Evolutionary conservation across 1,140 invertebrate genomes (phyloP).

Genomic region (Dryas iulia): DNA sequence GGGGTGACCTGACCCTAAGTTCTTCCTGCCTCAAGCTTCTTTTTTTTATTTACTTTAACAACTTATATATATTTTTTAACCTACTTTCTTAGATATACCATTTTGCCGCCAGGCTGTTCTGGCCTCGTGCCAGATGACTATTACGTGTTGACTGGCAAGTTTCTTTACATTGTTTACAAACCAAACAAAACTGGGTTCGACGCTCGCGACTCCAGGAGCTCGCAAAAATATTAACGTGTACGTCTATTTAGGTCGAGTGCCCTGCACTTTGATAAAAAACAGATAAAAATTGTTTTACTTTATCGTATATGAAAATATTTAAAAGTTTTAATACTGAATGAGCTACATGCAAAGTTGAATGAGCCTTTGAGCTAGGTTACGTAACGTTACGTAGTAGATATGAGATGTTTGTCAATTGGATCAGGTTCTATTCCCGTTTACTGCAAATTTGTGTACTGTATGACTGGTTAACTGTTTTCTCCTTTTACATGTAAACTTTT

Average conservation of each 20-base stretch:
- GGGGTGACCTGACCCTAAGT: too few species aligned
- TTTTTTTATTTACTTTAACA: background rate
- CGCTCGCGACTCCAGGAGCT: background rate
- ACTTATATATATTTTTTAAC: background rate
- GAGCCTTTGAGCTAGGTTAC: too few species aligned
- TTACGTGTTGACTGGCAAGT: constrained; percentile 1
- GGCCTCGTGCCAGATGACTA: constrained; percentile 16
- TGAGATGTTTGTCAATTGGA: too few species aligned
- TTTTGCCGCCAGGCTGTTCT: background rate
- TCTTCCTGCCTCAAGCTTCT: too few species aligned
- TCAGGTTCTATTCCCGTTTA: too few species aligned
- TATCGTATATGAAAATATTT: background rate
- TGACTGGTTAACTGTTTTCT: too few species aligned
- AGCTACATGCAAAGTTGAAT: background rate
- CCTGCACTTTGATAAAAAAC: constrained; percentile 10
- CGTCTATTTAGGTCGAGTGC: background rate
- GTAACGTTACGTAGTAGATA: too few species aligned
- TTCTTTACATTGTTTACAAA: constrained; percentile 17
- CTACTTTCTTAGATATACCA: background rate
- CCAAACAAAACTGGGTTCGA: constrained; percentile 20
- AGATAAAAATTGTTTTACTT: background rate
- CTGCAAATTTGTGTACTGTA: too few species aligned
- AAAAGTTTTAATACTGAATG: too few species aligned
- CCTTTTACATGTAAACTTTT: too few species aligned
- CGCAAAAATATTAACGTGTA: constrained; percentile 5